A percentile compares a stretch with the other conserved stretches of the same genome.
Conservation (phyloP, 1,140 invertebrate genomes). For the Brevipalpus yothersi region DNA sequence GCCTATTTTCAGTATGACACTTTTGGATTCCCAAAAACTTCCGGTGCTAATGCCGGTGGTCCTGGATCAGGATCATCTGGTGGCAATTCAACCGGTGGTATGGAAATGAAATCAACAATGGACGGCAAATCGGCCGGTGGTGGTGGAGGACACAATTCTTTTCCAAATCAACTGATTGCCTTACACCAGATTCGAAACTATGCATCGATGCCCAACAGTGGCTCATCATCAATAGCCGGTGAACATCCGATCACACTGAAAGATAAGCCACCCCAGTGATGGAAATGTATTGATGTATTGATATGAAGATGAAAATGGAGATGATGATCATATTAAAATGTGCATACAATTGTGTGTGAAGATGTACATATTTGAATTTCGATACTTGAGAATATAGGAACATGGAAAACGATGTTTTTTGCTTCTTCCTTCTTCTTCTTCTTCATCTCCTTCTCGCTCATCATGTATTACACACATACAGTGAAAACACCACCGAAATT, state of each 20-base stretch:
- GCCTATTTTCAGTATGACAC: slow-evolving; percentile 69
- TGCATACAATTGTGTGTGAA: background rate
- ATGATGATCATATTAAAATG: background rate
- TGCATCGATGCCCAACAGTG: slow-evolving; percentile 46
- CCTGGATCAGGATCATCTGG: slow-evolving; percentile 6
- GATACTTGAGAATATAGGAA: no score
- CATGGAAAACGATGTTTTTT: no score
- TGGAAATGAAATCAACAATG: slow-evolving; percentile 12
- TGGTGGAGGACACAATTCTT: slow-evolving; percentile 32
- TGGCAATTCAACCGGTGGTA: background rate
- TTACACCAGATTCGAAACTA: slow-evolving; percentile 90
- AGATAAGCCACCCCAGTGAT: slow-evolving; percentile 21
- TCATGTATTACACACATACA: no score
- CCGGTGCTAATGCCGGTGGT: slow-evolving; percentile 16
- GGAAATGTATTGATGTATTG: no score
- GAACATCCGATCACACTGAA: slow-evolving; percentile 29
- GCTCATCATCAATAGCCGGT: slow-evolving; percentile 1
- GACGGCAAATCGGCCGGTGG: slow-evolving; percentile 22
- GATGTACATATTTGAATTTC: no score
- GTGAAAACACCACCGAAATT: no score
- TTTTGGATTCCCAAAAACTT: slow-evolving; percentile 40
- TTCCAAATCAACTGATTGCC: slow-evolving; percentile 81
- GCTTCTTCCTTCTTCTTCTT: no score
- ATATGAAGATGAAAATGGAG: background rate
- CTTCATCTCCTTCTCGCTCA: no score